phyloP scores from a whole-genome alignment of 2,113 vertebrate species.

The Spermophilus dauricus region DNA sequence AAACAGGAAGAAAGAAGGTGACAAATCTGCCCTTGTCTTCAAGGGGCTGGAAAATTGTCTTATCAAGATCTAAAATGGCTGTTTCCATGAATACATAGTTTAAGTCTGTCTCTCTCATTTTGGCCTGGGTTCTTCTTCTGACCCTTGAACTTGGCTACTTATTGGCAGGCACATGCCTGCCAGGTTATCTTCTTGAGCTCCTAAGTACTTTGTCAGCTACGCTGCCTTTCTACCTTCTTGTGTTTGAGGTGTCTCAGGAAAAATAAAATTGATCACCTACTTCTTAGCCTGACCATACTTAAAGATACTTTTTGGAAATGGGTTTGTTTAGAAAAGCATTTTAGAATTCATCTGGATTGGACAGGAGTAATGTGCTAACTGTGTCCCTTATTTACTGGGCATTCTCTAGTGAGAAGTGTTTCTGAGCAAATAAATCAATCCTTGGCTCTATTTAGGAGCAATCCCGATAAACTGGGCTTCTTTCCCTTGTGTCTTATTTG shows the following conservation, averaged over 20 bases:
- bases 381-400: constrained; percentile 1
- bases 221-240: background rate
- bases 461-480: background rate
- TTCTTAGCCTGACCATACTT: constrained; percentile 15
- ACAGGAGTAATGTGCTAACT: background rate
- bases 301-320: background rate
- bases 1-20: background rate
- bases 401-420: constrained; percentile 24
- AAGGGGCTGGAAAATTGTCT: constrained; percentile 36
- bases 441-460: constrained; percentile 34
- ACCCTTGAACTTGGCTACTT: constrained; percentile 9
- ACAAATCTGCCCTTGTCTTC: background rate
- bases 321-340: constrained; percentile 56
- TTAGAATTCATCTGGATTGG: constrained; percentile 33
- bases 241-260: background rate
- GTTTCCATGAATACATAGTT: constrained; percentile 62
- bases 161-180: background rate
- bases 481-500: constrained; percentile 37
- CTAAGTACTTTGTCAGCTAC: background rate
- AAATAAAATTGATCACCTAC: background rate
- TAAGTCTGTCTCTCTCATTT: constrained; percentile 4
- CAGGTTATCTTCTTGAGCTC: background rate
- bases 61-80: constrained; percentile 78
- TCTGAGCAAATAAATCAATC: constrained; percentile 54
- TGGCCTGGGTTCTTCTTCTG: background rate